phyloP scores from a whole-genome alignment of 2,113 vertebrate species.

The Scophthalmus maximus region DNA sequence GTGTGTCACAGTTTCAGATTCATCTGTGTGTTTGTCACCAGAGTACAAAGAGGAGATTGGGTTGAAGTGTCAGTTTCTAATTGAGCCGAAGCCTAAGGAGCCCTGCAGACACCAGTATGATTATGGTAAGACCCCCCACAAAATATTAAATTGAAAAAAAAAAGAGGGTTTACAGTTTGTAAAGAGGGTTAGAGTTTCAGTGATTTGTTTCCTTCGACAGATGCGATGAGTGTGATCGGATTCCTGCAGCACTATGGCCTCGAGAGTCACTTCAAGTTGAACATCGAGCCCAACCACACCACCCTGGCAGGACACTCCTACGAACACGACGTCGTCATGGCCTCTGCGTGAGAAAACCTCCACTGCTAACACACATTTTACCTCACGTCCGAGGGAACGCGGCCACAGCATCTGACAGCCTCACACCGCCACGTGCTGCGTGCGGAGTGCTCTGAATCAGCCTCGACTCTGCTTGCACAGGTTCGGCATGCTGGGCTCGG shows the following conservation, averaged over 20 bases:
- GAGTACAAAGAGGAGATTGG: constrained; percentile 81
- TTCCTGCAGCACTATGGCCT: constrained; percentile 77
- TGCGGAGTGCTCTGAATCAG: neutral
- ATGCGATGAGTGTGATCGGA: constrained; percentile 79
- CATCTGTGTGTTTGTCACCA: constrained; percentile 26
- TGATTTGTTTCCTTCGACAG: constrained; percentile 42
- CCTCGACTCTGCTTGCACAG: constrained; percentile 42
- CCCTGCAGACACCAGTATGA: constrained; percentile 80
- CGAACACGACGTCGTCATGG: constrained; percentile 78
- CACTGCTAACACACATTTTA: neutral
- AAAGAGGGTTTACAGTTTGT: no score
- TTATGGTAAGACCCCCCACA: constrained; percentile 58
- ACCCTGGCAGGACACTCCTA: constrained; percentile 78
- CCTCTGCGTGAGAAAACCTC: constrained; percentile 66
- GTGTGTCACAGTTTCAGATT: neutral
- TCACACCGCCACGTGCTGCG: neutral
- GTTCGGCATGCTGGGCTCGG: constrained; percentile 79
- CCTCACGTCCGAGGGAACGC: neutral
- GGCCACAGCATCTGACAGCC: neutral
- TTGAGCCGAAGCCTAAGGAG: constrained; percentile 79
- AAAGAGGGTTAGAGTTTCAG: no score
- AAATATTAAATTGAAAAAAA: neutral
- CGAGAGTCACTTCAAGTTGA: constrained; percentile 78
- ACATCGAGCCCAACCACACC: constrained; percentile 82
- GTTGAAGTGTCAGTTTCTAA: constrained; percentile 79